Evolutionary conservation across 2,888 invertebrate genomes (phyloP).

Genomic region (Melikaiella ostensackeni): DNA sequence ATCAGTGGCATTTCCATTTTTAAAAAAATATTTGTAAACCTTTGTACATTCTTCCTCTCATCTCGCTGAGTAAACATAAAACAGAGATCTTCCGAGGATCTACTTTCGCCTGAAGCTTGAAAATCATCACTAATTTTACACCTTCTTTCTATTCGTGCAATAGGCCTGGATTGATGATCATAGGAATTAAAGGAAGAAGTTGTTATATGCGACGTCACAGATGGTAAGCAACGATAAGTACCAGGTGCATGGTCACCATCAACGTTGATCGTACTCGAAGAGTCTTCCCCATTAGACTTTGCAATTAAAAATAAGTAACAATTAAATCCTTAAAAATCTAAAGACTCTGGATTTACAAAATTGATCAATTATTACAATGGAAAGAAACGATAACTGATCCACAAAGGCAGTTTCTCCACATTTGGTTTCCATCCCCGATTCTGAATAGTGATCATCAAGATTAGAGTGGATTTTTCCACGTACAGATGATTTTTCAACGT

Average conservation of each 20-base stretch:
- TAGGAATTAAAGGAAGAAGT: slow-evolving; percentile 1
- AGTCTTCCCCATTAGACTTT: slow-evolving; percentile 31
- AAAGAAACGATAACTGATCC: slow-evolving; percentile 2
- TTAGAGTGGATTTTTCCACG: background rate
- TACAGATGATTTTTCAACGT: background rate
- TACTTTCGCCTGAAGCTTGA: background rate
- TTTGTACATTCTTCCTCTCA: slow-evolving; percentile 17
- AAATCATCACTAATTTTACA: slow-evolving; percentile 31
- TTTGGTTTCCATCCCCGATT: background rate
- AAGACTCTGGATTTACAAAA: background rate
- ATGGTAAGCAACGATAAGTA: slow-evolving; percentile 21
- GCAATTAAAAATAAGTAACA: background rate
- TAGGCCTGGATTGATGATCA: background rate
- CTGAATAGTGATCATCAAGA: background rate
- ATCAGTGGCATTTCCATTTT: too few relatives aligned
- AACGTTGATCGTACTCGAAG: background rate
- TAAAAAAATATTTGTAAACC: background rate
- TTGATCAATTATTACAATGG: background rate
- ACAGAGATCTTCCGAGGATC: slow-evolving; percentile 7
- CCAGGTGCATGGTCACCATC: slow-evolving; percentile 7
- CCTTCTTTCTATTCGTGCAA: slow-evolving; percentile 4
- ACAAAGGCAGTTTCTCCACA: background rate
- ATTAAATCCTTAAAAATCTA: background rate
- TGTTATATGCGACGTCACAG: background rate
- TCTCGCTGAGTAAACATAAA: background rate